A percentile compares a stretch with the other conserved stretches of the same genome.
These are phyloP conservation scores for Emydocephalus ijimae DNA, from an alignment of 2,113 vertebrate genomes.

Conservation along the genomic window DNA sequence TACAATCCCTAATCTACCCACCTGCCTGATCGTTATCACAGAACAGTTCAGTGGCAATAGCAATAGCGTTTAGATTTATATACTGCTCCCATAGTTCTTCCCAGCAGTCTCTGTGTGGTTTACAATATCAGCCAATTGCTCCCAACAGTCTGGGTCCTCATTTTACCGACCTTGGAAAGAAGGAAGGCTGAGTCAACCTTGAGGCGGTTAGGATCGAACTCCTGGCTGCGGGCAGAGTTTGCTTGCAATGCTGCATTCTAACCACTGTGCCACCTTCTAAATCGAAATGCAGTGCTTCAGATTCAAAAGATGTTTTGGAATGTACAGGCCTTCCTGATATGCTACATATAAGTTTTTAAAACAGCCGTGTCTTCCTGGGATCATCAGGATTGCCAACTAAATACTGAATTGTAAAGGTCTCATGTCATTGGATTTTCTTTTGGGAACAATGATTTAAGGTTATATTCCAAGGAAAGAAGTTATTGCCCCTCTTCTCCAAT, in stretches of 20 bases:
- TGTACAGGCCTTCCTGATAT: not conserved
- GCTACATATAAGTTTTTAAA: not conserved
- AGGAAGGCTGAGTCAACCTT: not conserved
- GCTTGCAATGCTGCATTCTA: not conserved
- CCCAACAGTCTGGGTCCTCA: not conserved
- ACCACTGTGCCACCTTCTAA: not conserved
- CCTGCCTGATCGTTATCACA: not conserved
- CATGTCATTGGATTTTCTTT: not conserved
- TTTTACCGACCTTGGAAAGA: not conserved
- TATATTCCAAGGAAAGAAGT: not conserved
- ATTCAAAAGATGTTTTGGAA: not conserved
- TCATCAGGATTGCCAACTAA: not conserved
- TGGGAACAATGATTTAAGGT: not conserved
- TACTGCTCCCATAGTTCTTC: not conserved
- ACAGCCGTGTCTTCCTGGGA: not conserved
- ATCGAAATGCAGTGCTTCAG: not conserved
- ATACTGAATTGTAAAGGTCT: not conserved
- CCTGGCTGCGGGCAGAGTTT: not conserved
- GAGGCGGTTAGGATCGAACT: not conserved
- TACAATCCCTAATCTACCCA: constrained; percentile 22
- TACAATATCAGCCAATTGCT: not conserved
- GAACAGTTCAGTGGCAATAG: not conserved
- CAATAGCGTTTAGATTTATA: not conserved
- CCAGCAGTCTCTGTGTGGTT: not conserved
- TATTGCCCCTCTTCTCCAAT: not conserved